These are phyloP conservation scores for Etheostoma cragini DNA, from an alignment of 2,113 vertebrate genomes.

Conservation along the genomic window DNA sequence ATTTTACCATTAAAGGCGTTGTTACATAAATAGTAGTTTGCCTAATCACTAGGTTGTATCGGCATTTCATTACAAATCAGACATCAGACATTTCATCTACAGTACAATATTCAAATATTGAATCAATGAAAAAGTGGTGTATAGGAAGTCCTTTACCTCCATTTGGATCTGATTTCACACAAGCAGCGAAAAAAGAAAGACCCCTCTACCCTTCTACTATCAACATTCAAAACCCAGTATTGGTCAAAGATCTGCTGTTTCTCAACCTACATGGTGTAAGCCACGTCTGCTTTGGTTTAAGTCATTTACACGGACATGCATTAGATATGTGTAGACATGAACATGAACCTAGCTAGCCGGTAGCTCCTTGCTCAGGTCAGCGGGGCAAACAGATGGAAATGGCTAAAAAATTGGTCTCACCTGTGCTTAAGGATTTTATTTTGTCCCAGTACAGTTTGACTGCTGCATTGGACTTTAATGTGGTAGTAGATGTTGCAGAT, in stretches of 20 bases:
- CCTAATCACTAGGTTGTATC: not conserved
- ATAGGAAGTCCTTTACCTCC: not conserved
- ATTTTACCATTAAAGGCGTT: not conserved
- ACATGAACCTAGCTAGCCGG: constrained; percentile 42
- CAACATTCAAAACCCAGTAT: not conserved
- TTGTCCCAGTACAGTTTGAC: constrained; percentile 17
- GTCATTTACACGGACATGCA: constrained; percentile 43
- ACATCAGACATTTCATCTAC: not conserved
- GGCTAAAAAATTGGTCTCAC: constrained; percentile 74
- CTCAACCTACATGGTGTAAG: not conserved
- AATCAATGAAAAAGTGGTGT: not conserved
- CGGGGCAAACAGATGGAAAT: constrained; percentile 56
- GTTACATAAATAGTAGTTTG: constrained; percentile 4
- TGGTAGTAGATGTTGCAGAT: constrained; percentile 1
- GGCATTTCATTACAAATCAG: constrained; percentile 1
- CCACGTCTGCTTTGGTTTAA: constrained; percentile 64
- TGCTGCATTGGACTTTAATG: constrained; percentile 7
- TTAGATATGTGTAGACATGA: constrained; percentile 71
- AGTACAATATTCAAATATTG: not conserved
- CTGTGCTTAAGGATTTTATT: constrained; percentile 54
- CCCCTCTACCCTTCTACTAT: not conserved
- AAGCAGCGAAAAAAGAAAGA: constrained; percentile 14
- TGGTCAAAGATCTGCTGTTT: constrained; percentile 37
- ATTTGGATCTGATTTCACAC: not conserved
- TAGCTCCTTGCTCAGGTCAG: constrained; percentile 61